A percentile compares a stretch with the other conserved stretches of the same genome.
phyloP scores from a whole-genome alignment of 2,888 invertebrate species.

The Empis livida region DNA sequence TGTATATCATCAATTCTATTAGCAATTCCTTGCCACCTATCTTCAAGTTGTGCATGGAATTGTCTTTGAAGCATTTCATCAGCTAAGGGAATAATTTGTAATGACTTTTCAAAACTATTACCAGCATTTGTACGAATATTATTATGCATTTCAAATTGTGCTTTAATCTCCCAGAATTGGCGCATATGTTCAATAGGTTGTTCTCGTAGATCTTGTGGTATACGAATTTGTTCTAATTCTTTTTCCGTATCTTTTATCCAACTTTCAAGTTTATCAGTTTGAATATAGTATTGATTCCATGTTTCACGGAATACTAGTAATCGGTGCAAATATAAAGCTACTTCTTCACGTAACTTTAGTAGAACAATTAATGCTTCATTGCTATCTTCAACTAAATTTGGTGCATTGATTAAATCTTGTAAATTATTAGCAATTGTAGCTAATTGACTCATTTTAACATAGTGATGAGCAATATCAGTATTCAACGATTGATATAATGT shows the following conservation, averaged over 20 bases:
- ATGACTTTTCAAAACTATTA: slow-evolving; percentile 59
- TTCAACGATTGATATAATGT: slow-evolving; percentile 69
- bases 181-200: slow-evolving; percentile 59
- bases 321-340: slow-evolving; percentile 56
- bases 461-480: slow-evolving; percentile 66
- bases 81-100: slow-evolving; percentile 66
- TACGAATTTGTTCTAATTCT: slow-evolving; percentile 50
- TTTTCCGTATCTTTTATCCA: slow-evolving; percentile 65
- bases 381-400: slow-evolving; percentile 60
- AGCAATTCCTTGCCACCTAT: slow-evolving; percentile 58
- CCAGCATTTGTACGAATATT: slow-evolving; percentile 61
- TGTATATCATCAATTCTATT: slow-evolving; percentile 53
- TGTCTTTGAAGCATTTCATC: slow-evolving; percentile 73
- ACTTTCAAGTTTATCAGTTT: slow-evolving; percentile 58
- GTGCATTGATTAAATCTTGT: slow-evolving; percentile 60
- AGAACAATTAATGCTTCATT: slow-evolving; percentile 59
- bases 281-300: slow-evolving; percentile 61
- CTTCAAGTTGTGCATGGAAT: slow-evolving; percentile 63
- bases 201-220: slow-evolving; percentile 46
- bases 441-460: slow-evolving; percentile 62
- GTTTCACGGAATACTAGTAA: slow-evolving; percentile 63
- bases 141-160: slow-evolving; percentile 73
- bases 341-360: slow-evolving; percentile 59
- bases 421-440: slow-evolving; percentile 58
- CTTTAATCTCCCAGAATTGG: slow-evolving; percentile 80